Base-by-base conservation (phyloP, 1,140 invertebrate species). In the Hycleus cichorii region DNA sequence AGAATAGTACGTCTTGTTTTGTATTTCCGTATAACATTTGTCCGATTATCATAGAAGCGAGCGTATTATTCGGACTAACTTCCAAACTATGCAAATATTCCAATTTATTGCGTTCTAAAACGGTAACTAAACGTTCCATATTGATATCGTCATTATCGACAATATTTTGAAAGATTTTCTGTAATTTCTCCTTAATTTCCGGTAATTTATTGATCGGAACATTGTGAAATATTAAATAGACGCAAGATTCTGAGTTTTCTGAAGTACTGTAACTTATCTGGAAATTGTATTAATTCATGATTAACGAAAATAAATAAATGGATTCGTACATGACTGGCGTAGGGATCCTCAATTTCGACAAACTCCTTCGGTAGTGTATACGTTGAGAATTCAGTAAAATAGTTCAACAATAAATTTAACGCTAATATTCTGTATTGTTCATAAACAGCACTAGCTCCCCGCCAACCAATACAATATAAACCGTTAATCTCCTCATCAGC, bases 401-500 rank as follows among this genome's bases (percentile, higher is more conserved):
- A 96, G 57, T 90, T 87, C 49, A 92, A 73, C 4, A 94, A 72
- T n/a, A 94, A 73, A 11, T 80, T 78, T 57, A 85, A 80, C 3
- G 83, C 85, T 12, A 78, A 80, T 43, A 88, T 71, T 49, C 75
- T 80, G 67, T 78, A 81, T 60, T 78, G 73, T 59, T 79, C 78
- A 27, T 52, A 73, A 1, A 83, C 78, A 11, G 80, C 77, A n/a
- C 81, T 78, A 1, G 91, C 90, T n/a, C 92, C 92, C 62, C 90
- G 76, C 88, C 90, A 95, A 0, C 82, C 89, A 58, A 91, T 80
- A 57, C 79, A 75, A 24, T 94, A 87, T 63, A 93, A 76, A 25
- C 92, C 93, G 76, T 88, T 87, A 57, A 86, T 85, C 71, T 93
- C 91, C 53, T 90, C 88, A 72, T 95, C 91, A 45, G 86, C 85